A percentile compares a stretch with the other conserved stretches of the same genome.
Conservation (phyloP, 2,888 invertebrate species). For the Tipula unca region DNA sequence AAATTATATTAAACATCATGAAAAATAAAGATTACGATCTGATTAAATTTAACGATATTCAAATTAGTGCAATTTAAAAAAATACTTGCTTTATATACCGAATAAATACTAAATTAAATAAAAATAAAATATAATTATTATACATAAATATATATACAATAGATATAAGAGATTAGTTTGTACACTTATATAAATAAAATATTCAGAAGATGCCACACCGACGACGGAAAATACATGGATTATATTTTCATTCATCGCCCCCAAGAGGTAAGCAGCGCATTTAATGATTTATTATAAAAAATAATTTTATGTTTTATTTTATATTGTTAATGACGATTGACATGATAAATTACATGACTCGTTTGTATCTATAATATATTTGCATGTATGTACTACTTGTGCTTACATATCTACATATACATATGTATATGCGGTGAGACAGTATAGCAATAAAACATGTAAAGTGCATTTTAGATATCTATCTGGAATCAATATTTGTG, state of each 20-base stretch:
- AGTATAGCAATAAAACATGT: background rate
- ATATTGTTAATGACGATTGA: too few species aligned
- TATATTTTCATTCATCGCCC: slow-evolving; percentile 42
- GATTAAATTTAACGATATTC: background rate
- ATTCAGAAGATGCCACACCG: slow-evolving; percentile 32
- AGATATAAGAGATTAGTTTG: background rate
- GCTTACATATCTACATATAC: background rate
- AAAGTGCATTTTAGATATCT: background rate
- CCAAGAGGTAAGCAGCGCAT: slow-evolving; percentile 34
- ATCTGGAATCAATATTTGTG: background rate
- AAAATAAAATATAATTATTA: background rate
- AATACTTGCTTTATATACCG: background rate
- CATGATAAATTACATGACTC: too few species aligned
- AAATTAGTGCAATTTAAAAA: background rate
- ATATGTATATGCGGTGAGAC: background rate
- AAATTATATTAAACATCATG: background rate
- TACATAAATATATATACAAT: background rate
- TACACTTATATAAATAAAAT: background rate
- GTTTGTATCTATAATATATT: too few species aligned
- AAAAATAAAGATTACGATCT: background rate
- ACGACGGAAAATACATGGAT: slow-evolving; percentile 38
- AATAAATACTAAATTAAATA: background rate
- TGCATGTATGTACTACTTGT: background rate
- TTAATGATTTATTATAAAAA: background rate
- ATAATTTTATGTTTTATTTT: too few species aligned